These are phyloP conservation scores for Xenopus petersii DNA, from an alignment of 2,797 vertebrate species.

Conservation along the genomic window DNA sequence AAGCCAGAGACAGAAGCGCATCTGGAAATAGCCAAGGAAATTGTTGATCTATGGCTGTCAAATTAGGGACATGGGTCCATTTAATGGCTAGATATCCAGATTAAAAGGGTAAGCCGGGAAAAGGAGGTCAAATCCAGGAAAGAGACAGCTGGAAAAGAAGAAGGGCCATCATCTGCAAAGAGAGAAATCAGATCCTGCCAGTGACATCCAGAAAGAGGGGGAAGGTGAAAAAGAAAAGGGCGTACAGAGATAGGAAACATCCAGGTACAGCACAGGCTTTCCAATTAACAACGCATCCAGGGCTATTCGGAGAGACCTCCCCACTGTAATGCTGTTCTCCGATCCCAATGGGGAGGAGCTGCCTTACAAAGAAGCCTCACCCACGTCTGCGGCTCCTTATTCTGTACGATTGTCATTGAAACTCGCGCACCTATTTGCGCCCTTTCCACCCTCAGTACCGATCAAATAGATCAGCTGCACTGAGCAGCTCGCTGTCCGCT, in stretches of 20 bases:
- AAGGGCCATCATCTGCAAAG: conserved; percentile 4
- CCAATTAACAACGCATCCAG: conserved; percentile 7
- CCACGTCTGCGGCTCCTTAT: not conserved
- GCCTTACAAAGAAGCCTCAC: conserved; percentile 40
- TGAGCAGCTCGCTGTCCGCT: no score
- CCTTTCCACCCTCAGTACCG: no score
- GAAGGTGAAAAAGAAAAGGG: no score
- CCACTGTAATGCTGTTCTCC: conserved; percentile 19
- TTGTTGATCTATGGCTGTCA: not conserved
- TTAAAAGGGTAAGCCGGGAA: not conserved
- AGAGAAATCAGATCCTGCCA: not conserved
- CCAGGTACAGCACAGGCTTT: not conserved
- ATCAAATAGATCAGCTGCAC: no score
- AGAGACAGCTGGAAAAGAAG: not conserved
- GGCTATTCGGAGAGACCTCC: conserved; percentile 21
- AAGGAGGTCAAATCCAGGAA: conserved; percentile 21
- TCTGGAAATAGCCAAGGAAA: not conserved
- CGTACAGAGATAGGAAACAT: not conserved
- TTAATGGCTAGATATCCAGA: conserved; percentile 11
- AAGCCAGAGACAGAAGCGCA: not conserved
- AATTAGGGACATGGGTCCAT: not conserved
- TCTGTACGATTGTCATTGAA: no score
- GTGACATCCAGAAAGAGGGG: conserved; percentile 7
- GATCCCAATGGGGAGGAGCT: conserved; percentile 37
- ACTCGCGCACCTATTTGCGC: no score